phyloP scores from a whole-genome alignment of 2,797 vertebrate genomes.

The Melanotaenia parkinsoni region DNA sequence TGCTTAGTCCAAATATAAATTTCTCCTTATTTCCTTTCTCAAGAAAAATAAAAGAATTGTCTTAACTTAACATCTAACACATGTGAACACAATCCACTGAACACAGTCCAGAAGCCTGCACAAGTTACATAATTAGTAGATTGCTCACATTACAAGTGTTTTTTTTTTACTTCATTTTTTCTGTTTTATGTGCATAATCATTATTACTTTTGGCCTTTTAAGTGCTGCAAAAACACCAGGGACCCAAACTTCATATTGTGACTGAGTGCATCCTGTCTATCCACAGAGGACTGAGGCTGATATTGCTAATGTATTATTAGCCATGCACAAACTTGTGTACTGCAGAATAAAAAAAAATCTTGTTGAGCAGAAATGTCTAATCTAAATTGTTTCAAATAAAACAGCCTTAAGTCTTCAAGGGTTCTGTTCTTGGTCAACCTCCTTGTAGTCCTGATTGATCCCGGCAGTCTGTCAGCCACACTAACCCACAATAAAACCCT shows the following conservation, averaged over 20 bases:
- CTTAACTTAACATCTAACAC: too few species aligned
- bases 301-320: neutral
- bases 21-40: neutral
- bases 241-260: neutral
- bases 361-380: slow-evolving; percentile 22
- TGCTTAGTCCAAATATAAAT: neutral
- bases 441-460: slow-evolving; percentile 42
- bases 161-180: neutral
- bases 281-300: neutral
- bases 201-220: neutral
- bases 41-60: too few species aligned
- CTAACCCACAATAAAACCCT: slow-evolving; percentile 41
- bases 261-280: neutral
- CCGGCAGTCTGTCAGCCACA: slow-evolving; percentile 48
- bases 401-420: slow-evolving; percentile 3
- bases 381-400: slow-evolving; percentile 37
- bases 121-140: too few species aligned
- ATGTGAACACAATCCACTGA: too few species aligned
- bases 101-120: too few species aligned
- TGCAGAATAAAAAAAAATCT: slow-evolving; percentile 9
- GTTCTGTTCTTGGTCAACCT: slow-evolving; percentile 49
- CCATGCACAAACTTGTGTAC: slow-evolving; percentile 11
- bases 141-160: too few species aligned
- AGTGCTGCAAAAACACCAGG: neutral
- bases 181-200: neutral